These are phyloP conservation scores for Sarcophaga rosellei DNA, from an alignment of 2,888 invertebrate species.

Conservation along the genomic window DNA sequence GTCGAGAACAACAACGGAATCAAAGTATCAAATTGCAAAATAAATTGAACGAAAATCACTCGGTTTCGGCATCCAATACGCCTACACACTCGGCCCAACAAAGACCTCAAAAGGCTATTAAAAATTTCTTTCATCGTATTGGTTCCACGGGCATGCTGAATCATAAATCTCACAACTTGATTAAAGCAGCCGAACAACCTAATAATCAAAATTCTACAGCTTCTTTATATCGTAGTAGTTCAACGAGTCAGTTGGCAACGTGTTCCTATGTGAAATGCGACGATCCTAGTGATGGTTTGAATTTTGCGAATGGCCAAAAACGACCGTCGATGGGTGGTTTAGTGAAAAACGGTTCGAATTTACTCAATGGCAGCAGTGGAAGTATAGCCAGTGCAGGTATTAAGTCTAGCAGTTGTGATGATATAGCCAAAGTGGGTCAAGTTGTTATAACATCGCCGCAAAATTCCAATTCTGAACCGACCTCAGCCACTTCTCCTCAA, in stretches of 20 bases:
- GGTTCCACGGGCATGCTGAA: conserved; percentile 90
- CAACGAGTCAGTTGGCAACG: conserved; percentile 88
- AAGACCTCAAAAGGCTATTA: conserved; percentile 84
- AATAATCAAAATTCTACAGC: conserved; percentile 71
- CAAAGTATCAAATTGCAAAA: conserved; percentile 67
- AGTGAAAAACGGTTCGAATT: conserved; percentile 27
- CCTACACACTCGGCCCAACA: conserved; percentile 69
- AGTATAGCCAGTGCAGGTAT: conserved; percentile 80
- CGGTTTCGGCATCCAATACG: conserved; percentile 48
- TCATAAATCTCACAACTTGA: conserved; percentile 80
- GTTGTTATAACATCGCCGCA: conserved; percentile 72
- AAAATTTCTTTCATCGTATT: conserved; percentile 88
- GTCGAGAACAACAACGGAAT: conserved; percentile 75
- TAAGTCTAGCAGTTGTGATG: conserved; percentile 88
- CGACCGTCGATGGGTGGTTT: conserved; percentile 56
- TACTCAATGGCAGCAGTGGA: conserved; percentile 77
- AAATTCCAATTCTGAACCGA: conserved; percentile 66
- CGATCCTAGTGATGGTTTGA: conserved; percentile 90
- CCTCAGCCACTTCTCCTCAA: conserved; percentile 65
- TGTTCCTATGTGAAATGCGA: conserved; percentile 87
- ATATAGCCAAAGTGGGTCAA: conserved; percentile 84
- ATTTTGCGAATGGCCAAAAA: conserved; percentile 82
- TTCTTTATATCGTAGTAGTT: conserved; percentile 87
- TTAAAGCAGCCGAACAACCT: conserved; percentile 79
- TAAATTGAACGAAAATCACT: conserved; percentile 31